These are phyloP conservation scores for Exephanes ischioxanthus DNA, from an alignment of 2,888 invertebrate genomes.

Conservation along the genomic window DNA sequence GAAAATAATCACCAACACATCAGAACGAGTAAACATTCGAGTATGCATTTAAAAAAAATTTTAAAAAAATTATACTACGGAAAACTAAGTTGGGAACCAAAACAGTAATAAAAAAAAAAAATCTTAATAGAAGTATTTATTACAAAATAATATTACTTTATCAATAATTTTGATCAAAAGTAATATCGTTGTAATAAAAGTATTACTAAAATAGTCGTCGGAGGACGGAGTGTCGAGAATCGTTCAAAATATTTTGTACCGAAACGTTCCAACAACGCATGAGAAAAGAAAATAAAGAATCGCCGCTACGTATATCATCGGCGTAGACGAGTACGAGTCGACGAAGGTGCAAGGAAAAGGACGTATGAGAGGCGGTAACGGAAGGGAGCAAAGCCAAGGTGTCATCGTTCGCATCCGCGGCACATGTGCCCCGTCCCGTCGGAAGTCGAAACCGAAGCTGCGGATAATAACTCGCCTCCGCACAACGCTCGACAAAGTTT, in stretches of 20 bases:
- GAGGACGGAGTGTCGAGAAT: no score
- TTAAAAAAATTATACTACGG: no score
- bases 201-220: no score
- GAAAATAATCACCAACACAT: no score
- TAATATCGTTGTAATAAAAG: no score
- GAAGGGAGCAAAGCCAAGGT: conserved; percentile 57
- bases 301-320: background rate
- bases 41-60: no score
- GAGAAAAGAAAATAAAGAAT: background rate
- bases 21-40: no score
- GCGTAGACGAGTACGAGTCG: background rate
- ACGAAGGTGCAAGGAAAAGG: conserved; percentile 25
- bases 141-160: no score
- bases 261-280: background rate
- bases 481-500: conserved; percentile 44
- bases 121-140: no score
- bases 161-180: no score
- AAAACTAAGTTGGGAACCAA: no score
- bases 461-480: conserved; percentile 54
- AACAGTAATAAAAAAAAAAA: no score
- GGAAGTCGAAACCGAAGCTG: conserved; percentile 54
- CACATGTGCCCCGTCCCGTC: conserved; percentile 64
- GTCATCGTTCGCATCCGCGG: conserved; percentile 60
- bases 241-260: background rate
- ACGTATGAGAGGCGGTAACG: conserved; percentile 26